A percentile compares a stretch with the other conserved stretches of the same genome.
Conservation (phyloP, 2,888 invertebrate species). For the Euzophera pinguis region DNA sequence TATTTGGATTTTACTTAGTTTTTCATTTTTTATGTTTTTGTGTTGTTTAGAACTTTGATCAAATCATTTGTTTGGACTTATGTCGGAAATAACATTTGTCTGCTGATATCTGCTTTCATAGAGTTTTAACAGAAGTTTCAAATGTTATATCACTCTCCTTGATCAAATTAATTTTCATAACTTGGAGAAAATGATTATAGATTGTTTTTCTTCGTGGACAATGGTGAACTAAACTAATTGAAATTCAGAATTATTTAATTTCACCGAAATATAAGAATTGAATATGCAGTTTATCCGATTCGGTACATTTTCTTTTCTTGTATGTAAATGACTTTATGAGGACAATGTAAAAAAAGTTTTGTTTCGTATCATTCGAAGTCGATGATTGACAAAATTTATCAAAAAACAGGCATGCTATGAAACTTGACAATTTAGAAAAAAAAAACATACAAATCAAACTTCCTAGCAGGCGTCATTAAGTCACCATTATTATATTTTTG, state of each 20-base stretch:
- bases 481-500: constrained; percentile 28
- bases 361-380: no score
- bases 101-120: background rate
- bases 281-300: no score
- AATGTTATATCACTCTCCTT: no score
- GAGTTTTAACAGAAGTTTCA: background rate
- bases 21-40: background rate
- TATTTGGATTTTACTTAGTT: background rate
- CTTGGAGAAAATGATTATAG: no score
- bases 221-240: no score
- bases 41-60: background rate
- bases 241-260: no score
- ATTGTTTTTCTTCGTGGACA: no score
- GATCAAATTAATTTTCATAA: no score
- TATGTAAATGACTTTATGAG: no score
- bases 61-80: background rate
- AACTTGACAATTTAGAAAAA: background rate
- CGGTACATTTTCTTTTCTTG: no score
- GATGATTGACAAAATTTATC: background rate
- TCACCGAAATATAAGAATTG: no score
- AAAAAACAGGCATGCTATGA: constrained; percentile 6
- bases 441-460: constrained; percentile 9
- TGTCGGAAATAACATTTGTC: background rate
- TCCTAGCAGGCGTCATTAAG: constrained; percentile 39
- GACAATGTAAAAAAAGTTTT: no score